These are phyloP conservation scores for Dinothrombium tinctorium DNA, from an alignment of 1,140 invertebrate species.

Conservation along the genomic window DNA sequence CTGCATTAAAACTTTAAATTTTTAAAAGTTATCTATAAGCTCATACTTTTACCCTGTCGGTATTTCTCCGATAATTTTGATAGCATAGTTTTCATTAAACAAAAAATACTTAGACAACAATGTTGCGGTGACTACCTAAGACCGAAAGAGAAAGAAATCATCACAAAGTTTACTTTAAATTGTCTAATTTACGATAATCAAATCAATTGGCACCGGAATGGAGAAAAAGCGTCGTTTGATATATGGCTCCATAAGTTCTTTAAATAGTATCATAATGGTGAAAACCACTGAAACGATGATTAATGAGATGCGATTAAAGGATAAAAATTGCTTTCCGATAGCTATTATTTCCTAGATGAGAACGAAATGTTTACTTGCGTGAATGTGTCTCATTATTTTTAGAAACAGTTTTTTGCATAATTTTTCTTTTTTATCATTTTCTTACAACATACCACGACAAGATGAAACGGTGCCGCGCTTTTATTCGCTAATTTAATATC, in stretches of 20 bases:
- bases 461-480: background rate
- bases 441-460: background rate
- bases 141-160: no score
- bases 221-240: background rate
- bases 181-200: background rate
- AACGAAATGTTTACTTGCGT: background rate
- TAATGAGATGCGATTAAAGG: background rate
- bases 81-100: conserved; percentile 6
- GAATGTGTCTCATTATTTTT: conserved; percentile 5
- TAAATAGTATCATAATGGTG: background rate
- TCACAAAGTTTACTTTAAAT: no score
- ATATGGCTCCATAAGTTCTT: background rate
- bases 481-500: conserved; percentile 16
- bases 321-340: background rate
- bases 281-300: background rate
- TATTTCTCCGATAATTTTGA: conserved; percentile 5
- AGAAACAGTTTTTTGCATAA: background rate
- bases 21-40: conserved; percentile 36
- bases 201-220: background rate
- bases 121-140: background rate
- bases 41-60: conserved; percentile 1
- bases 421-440: background rate
- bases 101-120: background rate
- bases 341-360: background rate
- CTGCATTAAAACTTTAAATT: background rate